phyloP scores from a whole-genome alignment of 2,797 vertebrate genomes.

The Melanotaenia trifasciata region DNA sequence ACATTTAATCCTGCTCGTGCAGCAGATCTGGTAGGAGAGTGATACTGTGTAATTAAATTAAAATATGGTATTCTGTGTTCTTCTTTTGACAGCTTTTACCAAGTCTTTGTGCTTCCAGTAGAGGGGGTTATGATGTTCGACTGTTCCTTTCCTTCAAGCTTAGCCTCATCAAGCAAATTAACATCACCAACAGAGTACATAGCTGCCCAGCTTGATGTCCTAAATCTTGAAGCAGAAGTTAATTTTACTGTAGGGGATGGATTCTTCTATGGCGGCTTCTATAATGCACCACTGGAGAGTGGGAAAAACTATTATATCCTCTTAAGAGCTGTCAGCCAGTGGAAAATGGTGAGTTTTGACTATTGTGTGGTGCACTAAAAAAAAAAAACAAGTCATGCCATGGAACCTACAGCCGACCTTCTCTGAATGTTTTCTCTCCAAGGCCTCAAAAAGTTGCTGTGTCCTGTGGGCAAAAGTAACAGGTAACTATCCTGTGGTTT shows the following conservation, averaged over 20 bases:
- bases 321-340: conserved; percentile 88
- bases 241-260: conserved; percentile 90
- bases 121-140: conserved; percentile 83
- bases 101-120: conserved; percentile 90
- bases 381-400: not conserved
- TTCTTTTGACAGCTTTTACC: conserved; percentile 87
- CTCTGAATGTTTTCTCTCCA: conserved; percentile 30
- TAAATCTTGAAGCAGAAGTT: conserved; percentile 78
- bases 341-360: conserved; percentile 86
- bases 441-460: conserved; percentile 80
- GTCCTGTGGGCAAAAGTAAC: conserved; percentile 82
- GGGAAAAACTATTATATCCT: conserved; percentile 89
- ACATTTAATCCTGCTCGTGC: not conserved
- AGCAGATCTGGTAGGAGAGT: not conserved
- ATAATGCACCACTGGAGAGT: conserved; percentile 88
- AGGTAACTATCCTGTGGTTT: conserved; percentile 63
- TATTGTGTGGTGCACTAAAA: not conserved
- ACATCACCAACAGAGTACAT: conserved; percentile 80
- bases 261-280: conserved; percentile 86
- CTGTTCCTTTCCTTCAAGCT: conserved; percentile 82
- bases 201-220: conserved; percentile 85
- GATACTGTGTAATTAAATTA: not conserved
- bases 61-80: conserved; percentile 27
- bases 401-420: not conserved
- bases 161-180: conserved; percentile 74